phyloP scores from a whole-genome alignment of 2,113 vertebrate genomes.

The Otis tarda region DNA sequence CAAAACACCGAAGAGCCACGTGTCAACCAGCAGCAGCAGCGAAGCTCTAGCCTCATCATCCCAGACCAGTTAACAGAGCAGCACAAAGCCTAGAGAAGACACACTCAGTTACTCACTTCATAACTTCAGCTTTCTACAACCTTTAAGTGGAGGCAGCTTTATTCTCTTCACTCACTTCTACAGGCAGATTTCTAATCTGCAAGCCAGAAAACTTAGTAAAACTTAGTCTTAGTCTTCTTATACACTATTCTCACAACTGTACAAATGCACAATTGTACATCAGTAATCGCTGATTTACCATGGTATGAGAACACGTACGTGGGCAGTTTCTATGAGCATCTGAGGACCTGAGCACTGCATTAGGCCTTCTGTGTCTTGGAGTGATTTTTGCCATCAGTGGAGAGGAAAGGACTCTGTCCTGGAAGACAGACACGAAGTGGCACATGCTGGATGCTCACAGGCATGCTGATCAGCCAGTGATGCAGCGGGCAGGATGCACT shows the following conservation, averaged over 20 bases:
- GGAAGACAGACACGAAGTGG: fast-evolving
- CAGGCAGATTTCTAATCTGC: neutral
- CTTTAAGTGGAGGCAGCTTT: neutral
- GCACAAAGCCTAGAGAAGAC: neutral
- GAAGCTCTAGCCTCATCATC: neutral
- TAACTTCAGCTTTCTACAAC: neutral
- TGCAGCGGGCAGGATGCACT: neutral
- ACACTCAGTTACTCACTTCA: fast-evolving
- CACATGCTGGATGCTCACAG: fast-evolving
- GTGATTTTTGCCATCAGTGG: neutral
- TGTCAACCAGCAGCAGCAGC: neutral
- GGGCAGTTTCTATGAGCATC: neutral
- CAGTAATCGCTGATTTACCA: neutral
- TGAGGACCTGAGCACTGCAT: neutral
- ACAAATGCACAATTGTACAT: neutral
- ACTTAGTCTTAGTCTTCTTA: neutral
- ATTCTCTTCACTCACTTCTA: neutral
- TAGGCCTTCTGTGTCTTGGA: neutral
- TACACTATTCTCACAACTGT: neutral
- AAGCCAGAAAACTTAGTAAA: neutral
- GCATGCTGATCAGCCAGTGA: fast-evolving
- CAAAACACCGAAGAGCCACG: fast-evolving
- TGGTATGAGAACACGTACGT: neutral
- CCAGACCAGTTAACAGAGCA: neutral
- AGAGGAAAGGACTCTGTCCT: neutral